Evolutionary conservation across 2,888 invertebrate species (phyloP).

Genomic region (Unio delphinus): DNA sequence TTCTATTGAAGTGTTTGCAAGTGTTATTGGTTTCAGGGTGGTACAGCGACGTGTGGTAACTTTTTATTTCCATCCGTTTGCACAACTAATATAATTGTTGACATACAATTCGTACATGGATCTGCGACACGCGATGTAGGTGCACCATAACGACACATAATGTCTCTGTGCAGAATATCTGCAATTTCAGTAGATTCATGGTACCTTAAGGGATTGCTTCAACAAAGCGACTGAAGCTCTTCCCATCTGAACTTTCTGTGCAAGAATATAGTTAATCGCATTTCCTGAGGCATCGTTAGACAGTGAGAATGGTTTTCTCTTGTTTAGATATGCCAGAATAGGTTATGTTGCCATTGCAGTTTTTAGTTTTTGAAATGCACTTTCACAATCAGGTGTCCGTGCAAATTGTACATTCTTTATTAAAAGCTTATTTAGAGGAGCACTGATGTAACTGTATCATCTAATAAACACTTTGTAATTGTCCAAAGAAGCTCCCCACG

Average conservation of each 20-base stretch:
- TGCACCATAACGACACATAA: no score
- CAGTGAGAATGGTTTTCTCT: constrained; percentile 12
- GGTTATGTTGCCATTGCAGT: constrained; percentile 6
- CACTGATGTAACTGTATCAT: constrained; percentile 22
- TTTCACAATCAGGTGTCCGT: constrained; percentile 16
- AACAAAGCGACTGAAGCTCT: no score
- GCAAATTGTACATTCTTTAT: constrained; percentile 13
- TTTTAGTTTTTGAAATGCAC: constrained; percentile 12
- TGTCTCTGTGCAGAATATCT: no score
- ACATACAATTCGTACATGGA: no score
- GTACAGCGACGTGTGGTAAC: no score
- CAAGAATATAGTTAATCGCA: constrained; percentile 17
- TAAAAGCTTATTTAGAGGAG: constrained; percentile 27
- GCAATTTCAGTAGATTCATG: no score
- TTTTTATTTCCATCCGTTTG: no score
- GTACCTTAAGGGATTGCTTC: no score
- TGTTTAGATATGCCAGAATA: constrained; percentile 16
- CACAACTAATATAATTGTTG: no score
- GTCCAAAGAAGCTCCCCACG: constrained; percentile 24
- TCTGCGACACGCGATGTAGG: no score
- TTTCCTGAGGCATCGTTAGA: constrained; percentile 15
- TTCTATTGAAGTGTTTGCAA: no score
- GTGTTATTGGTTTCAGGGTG: no score
- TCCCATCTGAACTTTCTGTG: constrained; percentile 7
- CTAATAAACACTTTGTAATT: constrained; percentile 31